Base-by-base conservation (phyloP, 1,140 invertebrate genomes). In the Hypsibius dujardini region DNA sequence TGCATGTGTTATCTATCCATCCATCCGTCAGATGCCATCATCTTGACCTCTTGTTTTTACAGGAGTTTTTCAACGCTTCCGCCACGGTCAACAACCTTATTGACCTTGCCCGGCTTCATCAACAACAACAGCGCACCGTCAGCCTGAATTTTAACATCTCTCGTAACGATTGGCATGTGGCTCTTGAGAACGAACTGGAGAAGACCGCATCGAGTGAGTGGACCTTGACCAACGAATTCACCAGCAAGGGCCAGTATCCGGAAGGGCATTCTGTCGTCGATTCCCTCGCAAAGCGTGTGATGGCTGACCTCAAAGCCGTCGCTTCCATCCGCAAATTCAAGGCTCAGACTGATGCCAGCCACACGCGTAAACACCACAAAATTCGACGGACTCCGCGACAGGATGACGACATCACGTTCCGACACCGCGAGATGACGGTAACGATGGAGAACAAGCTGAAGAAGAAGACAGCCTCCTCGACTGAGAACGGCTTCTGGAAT, bases 31-130 rank as follows among this genome's bases (percentile, higher is more conserved):
- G 28, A 28, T 28, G 28, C 28, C 28, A 28, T 28, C 28, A 28
- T 28, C 28, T 28, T 28, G 28, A 28, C 28, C 45, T 67, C 12
- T 45, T 45, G 12, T 67, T 67, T 15, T 15, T 67, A 15, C 45
- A 67, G 62, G 62, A 67, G 45, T 67, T 67, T 42, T 67, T 67
- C 62, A 67, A 67, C 42, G 12, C 12, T 45, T 67, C 62, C 3
- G 3, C 42, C 3, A 67, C 62, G 3, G 12, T 12, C 3, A 67
- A 67, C 62, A 67, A 67, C 42, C 12, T 67, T 42, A 0, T 15
- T 0, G 12, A 12, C 62, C 12, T 67, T 12, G 45, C 0, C 50
- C 50, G 50, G 7, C 50, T 56, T 7, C 28, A 28, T 28, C 28
- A 28, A 28, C 28, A 28, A 28, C 28, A 28, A 28, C n/a, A 7